A percentile compares a stretch with the other conserved stretches of the same genome.
Evolutionary conservation across 2,797 vertebrate genomes (phyloP).

Genomic region (Meda fulgida): DNA sequence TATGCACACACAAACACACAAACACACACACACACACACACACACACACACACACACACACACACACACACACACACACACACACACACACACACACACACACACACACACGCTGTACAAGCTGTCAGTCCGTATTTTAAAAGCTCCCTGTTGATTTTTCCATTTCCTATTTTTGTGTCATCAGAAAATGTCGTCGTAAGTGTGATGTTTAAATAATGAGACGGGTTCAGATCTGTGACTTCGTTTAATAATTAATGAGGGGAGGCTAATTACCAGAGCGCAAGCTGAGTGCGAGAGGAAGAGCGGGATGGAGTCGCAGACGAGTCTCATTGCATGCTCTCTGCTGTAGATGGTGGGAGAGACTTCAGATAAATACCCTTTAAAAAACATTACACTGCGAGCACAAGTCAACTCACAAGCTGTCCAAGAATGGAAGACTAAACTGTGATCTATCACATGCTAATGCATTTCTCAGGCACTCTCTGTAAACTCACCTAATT

Average conservation of each 20-base stretch:
- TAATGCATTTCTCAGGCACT: constrained; percentile 19
- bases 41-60: neutral
- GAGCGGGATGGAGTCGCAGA: constrained; percentile 3
- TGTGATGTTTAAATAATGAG: constrained; percentile 61
- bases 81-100: constrained; percentile 15
- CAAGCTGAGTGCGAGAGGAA: constrained; percentile 9
- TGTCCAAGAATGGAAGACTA: constrained; percentile 6
- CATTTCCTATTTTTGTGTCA: constrained; percentile 50
- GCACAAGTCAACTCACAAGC: constrained; percentile 18
- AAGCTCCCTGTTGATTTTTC: constrained; percentile 45
- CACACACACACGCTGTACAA: neutral
- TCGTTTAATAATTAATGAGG: constrained; percentile 61
- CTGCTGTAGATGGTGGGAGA: constrained; percentile 3
- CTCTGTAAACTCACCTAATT: neutral
- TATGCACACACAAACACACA: neutral
- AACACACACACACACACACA: constrained; percentile 2
- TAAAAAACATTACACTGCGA: constrained; percentile 29
- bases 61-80: neutral
- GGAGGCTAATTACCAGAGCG: constrained; percentile 57
- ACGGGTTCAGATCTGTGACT: constrained; percentile 53
- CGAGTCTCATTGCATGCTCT: constrained; percentile 23
- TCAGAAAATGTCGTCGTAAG: constrained; percentile 53
- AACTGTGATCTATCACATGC: constrained; percentile 31
- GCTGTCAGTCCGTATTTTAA: constrained; percentile 7
- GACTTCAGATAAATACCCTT: constrained; percentile 34